Evolutionary conservation across 2,113 vertebrate species (phyloP).

Genomic region (Mormyrus iriodes): DNA sequence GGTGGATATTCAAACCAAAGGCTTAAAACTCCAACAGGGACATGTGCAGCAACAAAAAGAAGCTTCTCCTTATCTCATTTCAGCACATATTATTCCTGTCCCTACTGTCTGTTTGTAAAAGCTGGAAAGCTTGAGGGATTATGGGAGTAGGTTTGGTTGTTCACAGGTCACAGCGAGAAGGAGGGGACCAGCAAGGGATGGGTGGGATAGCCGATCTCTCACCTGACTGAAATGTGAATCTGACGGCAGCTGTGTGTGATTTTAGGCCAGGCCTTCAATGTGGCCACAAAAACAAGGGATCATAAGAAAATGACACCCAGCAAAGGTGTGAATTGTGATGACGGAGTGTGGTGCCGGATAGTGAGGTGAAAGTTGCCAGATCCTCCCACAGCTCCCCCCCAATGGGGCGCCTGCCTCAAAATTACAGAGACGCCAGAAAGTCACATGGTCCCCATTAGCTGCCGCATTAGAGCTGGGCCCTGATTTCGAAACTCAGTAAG

Average conservation of each 20-base stretch:
- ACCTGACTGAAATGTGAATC: conserved; percentile 49
- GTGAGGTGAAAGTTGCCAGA: neutral
- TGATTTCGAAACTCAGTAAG: conserved; percentile 22
- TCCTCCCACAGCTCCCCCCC: neutral
- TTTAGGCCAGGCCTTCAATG: conserved; percentile 46
- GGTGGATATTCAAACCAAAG: neutral
- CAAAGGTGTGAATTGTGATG: neutral
- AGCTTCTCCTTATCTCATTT: neutral
- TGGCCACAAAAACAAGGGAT: conserved; percentile 7
- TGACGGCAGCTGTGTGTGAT: conserved; percentile 51
- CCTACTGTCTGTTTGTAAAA: neutral
- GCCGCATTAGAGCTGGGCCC: neutral
- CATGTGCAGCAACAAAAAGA: neutral
- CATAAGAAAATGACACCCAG: neutral
- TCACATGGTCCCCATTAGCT: neutral
- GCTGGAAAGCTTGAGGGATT: neutral
- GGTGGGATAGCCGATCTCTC: conserved; percentile 22
- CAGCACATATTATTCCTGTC: neutral
- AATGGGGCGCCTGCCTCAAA: neutral
- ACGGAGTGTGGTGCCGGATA: neutral
- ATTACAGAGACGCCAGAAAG: neutral
- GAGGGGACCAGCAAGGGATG: neutral
- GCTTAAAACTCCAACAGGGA: neutral
- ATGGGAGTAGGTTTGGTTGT: neutral
- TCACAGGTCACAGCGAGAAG: neutral